Base-by-base conservation (phyloP, 2,888 invertebrate species). In the Drosophila cracens region DNA sequence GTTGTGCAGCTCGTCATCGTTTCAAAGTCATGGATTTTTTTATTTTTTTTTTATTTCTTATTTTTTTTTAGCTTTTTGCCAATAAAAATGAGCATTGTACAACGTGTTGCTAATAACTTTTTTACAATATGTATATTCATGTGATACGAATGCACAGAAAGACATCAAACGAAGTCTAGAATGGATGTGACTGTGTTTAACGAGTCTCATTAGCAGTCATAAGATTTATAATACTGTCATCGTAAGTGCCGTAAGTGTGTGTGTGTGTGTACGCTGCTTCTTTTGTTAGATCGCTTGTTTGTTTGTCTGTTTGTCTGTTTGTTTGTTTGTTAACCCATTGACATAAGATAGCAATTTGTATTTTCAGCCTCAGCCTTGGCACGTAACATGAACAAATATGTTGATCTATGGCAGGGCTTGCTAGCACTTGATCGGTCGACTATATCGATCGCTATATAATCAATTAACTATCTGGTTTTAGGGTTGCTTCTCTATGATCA, bases 181-280 rank as follows among this genome's bases (percentile, higher is more conserved):
- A 66, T 64, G 53, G 27, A 69, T 69, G 62, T 56, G 57, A 40
- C 52, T 72, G 51, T 57, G 59, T 53, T 78, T 78, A 80, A 78
- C 72, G 78, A 78, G 71, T 40, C 81, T 81, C 79, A 79, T 80
- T 80, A 81, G 79, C 68, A 71, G 73, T 52, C 65, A 80, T 74
- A 77, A 83, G 81, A 80, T 81, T 74, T 83, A 76, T 79, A 74
- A 79, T 86, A 70, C 65, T 58, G 43, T 59, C 53, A 76, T 70
- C 33, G 36, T 46, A 70, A 70, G 61, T 70, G 70, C 49, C 31
- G 31, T 6, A 31, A 27, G 25, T 25, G 18, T 43, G 13, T 53
- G 27, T 63, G 43, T 57, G 25, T 53, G 29, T 63, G 48, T 63
- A 54, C 43, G 58, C 40, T 70, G 61, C 40, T 70, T 77, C 66